phyloP scores from a whole-genome alignment of 2,888 invertebrate species.

The Tenodera sinensis region DNA sequence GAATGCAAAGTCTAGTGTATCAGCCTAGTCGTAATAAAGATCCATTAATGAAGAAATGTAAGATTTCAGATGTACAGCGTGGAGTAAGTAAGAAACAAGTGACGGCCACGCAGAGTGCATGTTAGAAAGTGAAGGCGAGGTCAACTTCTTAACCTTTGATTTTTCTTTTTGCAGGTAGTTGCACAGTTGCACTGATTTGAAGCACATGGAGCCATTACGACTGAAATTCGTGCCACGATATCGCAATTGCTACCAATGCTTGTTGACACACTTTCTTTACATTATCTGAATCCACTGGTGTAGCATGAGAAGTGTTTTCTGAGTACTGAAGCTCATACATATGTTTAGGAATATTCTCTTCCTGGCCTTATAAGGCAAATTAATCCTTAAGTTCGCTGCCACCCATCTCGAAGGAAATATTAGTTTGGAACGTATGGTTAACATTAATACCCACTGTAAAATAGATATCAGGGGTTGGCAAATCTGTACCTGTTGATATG shows the following conservation, averaged over 20 bases:
- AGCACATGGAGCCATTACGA: background rate
- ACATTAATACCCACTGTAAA: no score
- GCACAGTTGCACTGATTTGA: background rate
- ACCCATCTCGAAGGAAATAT: no score
- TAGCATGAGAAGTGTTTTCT: no score
- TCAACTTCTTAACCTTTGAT: background rate
- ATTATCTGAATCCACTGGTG: background rate
- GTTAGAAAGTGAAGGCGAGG: background rate
- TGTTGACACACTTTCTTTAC: background rate
- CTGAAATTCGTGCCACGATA: background rate
- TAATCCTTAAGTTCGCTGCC: no score
- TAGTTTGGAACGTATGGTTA: no score
- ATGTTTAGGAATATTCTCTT: no score
- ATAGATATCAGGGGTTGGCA: no score
- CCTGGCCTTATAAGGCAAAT: no score
- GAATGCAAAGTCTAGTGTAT: background rate
- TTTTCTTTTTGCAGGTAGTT: background rate
- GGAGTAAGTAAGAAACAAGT: no score
- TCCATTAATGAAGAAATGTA: background rate
- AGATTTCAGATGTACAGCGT: background rate
- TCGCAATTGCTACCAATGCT: background rate
- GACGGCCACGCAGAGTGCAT: background rate
- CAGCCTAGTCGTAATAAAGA: no score
- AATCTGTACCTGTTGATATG: no score
- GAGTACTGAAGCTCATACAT: no score